Evolutionary conservation across 1,140 invertebrate genomes (phyloP).

Genomic region (Cydia strobilella): DNA sequence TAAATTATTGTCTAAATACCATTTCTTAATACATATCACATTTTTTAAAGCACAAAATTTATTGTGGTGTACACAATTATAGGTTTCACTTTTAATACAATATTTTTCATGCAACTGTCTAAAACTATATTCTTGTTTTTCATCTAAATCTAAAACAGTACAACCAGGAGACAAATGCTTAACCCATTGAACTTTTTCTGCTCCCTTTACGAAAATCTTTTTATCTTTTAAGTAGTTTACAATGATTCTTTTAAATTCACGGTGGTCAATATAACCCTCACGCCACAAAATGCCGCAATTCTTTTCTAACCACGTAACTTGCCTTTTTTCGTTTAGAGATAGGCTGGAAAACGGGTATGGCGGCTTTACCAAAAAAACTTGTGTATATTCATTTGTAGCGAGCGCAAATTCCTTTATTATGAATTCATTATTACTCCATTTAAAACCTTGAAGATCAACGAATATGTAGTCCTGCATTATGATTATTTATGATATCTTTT

Average conservation of each 20-base stretch:
- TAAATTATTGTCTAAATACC: not conserved
- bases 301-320: constrained; percentile 30
- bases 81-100: not conserved
- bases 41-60: no score
- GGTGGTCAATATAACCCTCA: constrained; percentile 33
- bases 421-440: constrained; percentile 34
- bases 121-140: no score
- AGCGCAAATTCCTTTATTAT: constrained; percentile 38
- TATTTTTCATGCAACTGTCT: not conserved
- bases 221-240: no score
- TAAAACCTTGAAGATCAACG: constrained; percentile 37
- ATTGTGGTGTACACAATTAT: no score
- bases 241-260: constrained; percentile 20
- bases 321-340: constrained; percentile 30
- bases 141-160: no score
- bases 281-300: constrained; percentile 23
- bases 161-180: no score
- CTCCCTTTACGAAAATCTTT: not conserved
- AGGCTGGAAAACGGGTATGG: constrained; percentile 1
- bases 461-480: constrained; percentile 15
- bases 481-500: constrained; percentile 32
- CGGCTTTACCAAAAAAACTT: constrained; percentile 10
- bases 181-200: no score
- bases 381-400: not conserved
- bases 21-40: constrained; percentile 8